Evolutionary conservation across 2,797 vertebrate genomes (phyloP).

Genomic region (Danio tinwini): DNA sequence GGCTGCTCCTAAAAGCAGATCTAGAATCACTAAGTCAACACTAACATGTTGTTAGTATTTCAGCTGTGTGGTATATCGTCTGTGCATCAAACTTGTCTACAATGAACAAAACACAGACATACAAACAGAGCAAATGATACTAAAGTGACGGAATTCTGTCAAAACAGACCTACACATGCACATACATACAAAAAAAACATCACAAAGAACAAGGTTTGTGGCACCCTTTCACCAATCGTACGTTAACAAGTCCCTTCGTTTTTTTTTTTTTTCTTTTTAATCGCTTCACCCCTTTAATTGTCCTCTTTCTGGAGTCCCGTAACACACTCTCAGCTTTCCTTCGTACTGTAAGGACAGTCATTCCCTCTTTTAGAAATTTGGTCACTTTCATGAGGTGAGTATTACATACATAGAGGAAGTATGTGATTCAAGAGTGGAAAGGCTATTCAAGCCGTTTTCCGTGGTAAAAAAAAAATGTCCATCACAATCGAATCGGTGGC

Average conservation of each 20-base stretch:
- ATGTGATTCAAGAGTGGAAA: constrained; percentile 30
- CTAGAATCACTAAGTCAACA: constrained; percentile 20
- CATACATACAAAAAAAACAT: constrained; percentile 62
- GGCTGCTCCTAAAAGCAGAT: neutral
- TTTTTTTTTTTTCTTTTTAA: constrained; percentile 6
- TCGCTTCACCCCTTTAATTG: neutral
- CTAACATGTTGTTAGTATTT: constrained; percentile 25
- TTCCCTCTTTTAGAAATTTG: constrained; percentile 64
- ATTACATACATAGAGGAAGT: constrained; percentile 37
- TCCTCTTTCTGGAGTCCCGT: constrained; percentile 14
- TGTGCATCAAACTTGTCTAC: constrained; percentile 54
- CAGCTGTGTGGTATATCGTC: neutral
- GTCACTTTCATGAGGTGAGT: constrained; percentile 63
- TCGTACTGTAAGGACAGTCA: constrained; percentile 47
- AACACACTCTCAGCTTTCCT: constrained; percentile 31
- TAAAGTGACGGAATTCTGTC: constrained; percentile 46
- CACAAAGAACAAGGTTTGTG: constrained; percentile 69
- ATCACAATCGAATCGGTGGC: constrained; percentile 30
- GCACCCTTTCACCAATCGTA: constrained; percentile 73
- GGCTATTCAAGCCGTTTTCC: constrained; percentile 40
- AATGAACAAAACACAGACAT: constrained; percentile 61
- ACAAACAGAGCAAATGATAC: constrained; percentile 64
- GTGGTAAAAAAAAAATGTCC: neutral
- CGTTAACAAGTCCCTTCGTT: constrained; percentile 51
- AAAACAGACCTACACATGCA: constrained; percentile 75